A percentile compares a stretch with the other conserved stretches of the same genome.
phyloP scores from a whole-genome alignment of 2,113 vertebrate species.

The Henicopernis longicauda region DNA sequence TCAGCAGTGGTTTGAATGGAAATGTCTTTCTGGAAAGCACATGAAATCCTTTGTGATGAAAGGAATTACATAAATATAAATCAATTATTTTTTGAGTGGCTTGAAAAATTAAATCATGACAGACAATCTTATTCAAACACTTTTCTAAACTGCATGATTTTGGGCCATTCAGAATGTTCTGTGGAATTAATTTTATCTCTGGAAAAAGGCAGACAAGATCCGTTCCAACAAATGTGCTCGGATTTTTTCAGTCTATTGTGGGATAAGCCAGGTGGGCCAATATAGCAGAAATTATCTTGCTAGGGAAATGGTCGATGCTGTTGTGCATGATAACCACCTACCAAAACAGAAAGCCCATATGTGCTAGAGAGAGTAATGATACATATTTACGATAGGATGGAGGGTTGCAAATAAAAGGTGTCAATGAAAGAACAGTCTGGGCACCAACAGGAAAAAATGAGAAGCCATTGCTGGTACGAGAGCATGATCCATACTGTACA shows the following conservation, averaged over 20 bases:
- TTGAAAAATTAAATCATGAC: background rate
- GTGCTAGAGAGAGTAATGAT: background rate
- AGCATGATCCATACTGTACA: background rate
- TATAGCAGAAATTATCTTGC: background rate
- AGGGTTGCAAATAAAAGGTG: background rate
- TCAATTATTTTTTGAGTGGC: background rate
- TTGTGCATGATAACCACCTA: background rate
- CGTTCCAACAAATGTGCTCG: background rate
- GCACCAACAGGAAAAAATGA: background rate
- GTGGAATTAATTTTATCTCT: background rate
- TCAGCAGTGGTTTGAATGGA: background rate
- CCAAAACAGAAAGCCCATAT: background rate
- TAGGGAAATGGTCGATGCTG: background rate
- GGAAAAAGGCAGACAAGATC: background rate
- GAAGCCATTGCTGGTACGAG: accelerated
- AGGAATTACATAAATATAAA: background rate
- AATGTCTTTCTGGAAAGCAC: background rate
- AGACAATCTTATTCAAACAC: background rate
- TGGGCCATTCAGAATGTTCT: background rate
- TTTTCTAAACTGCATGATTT: background rate
- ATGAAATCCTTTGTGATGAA: background rate
- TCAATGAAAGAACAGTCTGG: background rate
- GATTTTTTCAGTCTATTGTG: background rate
- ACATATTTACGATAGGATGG: background rate
- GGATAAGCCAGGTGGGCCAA: background rate